A percentile compares a stretch with the other conserved stretches of the same genome.
These are phyloP conservation scores for Drosophila melanocephala DNA, from an alignment of 2,888 invertebrate genomes.

Conservation along the genomic window DNA sequence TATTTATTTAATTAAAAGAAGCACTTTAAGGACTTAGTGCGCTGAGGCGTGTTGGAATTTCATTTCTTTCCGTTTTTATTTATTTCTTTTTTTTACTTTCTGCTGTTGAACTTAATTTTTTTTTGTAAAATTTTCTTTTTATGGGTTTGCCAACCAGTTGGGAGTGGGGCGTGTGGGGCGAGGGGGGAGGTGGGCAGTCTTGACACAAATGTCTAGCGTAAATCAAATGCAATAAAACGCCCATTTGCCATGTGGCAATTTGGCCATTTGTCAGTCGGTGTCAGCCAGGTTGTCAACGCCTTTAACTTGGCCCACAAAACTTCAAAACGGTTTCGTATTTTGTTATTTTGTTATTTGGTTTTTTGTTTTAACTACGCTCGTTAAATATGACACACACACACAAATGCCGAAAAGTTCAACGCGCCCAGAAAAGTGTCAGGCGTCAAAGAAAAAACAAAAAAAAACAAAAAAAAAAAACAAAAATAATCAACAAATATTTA, in stretches of 20 bases:
- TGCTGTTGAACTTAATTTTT: neutral
- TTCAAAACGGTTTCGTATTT: slow-evolving; percentile 7
- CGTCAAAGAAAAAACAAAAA: slow-evolving; percentile 20
- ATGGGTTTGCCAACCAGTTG: neutral
- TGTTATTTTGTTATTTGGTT: neutral
- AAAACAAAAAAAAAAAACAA: slow-evolving; percentile 4
- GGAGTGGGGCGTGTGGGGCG: slow-evolving; percentile 6
- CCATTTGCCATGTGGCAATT: slow-evolving; percentile 12
- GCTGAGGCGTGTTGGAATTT: slow-evolving; percentile 45
- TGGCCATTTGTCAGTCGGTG: slow-evolving; percentile 37
- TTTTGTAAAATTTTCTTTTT: slow-evolving; percentile 10
- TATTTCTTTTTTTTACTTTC: neutral
- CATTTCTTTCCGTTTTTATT: neutral
- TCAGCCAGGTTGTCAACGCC: slow-evolving; percentile 46
- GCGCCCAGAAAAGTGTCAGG: slow-evolving; percentile 52
- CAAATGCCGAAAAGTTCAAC: slow-evolving; percentile 63
- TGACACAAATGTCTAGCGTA: slow-evolving; percentile 49
- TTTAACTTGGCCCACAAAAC: slow-evolving; percentile 26
- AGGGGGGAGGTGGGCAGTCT: neutral
- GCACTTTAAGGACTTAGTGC: slow-evolving; percentile 47
- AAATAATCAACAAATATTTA: slow-evolving; percentile 55
- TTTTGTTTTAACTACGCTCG: slow-evolving; percentile 39
- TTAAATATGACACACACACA: slow-evolving; percentile 61
- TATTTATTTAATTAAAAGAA: slow-evolving; percentile 58
- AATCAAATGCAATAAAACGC: slow-evolving; percentile 51